These are phyloP conservation scores for Embiotoca jacksoni DNA, from an alignment of 2,113 vertebrate species.

Conservation along the genomic window DNA sequence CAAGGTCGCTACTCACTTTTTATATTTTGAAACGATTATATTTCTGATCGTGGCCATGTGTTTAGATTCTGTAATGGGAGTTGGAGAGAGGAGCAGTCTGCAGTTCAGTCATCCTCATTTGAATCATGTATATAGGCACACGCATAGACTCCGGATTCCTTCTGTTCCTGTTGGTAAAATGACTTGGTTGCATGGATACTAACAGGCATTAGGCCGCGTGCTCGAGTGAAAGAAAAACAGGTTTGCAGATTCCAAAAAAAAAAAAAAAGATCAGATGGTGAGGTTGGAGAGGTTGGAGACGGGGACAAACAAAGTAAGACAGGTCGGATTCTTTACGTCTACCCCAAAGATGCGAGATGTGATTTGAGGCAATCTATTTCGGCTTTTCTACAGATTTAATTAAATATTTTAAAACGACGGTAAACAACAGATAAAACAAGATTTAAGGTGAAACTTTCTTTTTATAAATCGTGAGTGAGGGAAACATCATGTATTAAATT, in stretches of 20 bases:
- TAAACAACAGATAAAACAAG: background rate
- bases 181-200: conserved; percentile 5
- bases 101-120: conserved; percentile 27
- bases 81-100: background rate
- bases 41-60: background rate
- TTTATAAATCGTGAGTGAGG: background rate
- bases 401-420: background rate
- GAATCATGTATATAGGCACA: conserved; percentile 20
- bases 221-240: background rate
- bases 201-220: conserved; percentile 3
- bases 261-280: background rate
- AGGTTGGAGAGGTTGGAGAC: conserved; percentile 3
- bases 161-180: conserved; percentile 5
- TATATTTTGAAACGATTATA: background rate
- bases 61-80: background rate
- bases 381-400: background rate
- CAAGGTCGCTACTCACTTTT: background rate
- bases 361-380: background rate
- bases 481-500: background rate
- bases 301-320: background rate
- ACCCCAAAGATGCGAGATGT: background rate
- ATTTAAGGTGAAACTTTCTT: background rate
- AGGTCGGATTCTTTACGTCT: background rate
- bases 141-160: conserved; percentile 13
- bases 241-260: background rate